Percentiles rank a stretch among this genome's conserved stretches.
Evolutionary conservation across 2,888 invertebrate species (phyloP).

Genomic region (Carabus problematicus): DNA sequence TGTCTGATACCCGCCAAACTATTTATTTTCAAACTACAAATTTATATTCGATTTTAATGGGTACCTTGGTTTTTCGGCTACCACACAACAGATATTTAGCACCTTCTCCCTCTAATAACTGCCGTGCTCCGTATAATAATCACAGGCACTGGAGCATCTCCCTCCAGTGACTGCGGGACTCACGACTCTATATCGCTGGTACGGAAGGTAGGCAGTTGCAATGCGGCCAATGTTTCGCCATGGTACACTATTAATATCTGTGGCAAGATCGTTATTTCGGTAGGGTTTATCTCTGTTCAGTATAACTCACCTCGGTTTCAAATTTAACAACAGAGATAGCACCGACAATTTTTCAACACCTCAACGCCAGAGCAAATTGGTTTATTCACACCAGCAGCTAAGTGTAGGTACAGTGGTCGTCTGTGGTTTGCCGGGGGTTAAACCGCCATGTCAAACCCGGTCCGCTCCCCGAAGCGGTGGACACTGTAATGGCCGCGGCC

Average conservation of each 20-base stretch:
- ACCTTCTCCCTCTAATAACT: slow-evolving; percentile 37
- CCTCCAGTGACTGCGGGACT: not conserved
- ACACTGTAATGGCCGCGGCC: slow-evolving; percentile 2
- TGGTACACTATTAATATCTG: not conserved
- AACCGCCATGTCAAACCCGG: not conserved
- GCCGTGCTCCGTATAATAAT: slow-evolving; percentile 24
- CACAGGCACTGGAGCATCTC: not conserved
- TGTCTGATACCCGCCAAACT: slow-evolving; percentile 31
- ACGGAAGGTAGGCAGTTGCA: not conserved
- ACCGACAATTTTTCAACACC: slow-evolving; percentile 38
- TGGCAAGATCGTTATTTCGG: not conserved
- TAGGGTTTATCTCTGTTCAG: slow-evolving; percentile 10
- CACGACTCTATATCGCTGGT: not conserved
- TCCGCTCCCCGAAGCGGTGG: not conserved
- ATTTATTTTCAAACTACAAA: slow-evolving; percentile 36
- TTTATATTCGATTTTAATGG: slow-evolving; percentile 41
- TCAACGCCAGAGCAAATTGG: slow-evolving; percentile 26
- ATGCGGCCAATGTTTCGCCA: not conserved
- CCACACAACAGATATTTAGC: slow-evolving; percentile 40
- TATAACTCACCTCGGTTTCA: slow-evolving; percentile 21
- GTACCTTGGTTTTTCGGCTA: slow-evolving; percentile 26
- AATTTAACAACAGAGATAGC: slow-evolving; percentile 16
- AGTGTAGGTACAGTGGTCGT: not conserved
- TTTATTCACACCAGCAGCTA: slow-evolving; percentile 33
- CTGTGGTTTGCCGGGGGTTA: too few species aligned